Conservation (phyloP, 2,888 invertebrate genomes). For the Caenorhabditis angaria region DNA sequence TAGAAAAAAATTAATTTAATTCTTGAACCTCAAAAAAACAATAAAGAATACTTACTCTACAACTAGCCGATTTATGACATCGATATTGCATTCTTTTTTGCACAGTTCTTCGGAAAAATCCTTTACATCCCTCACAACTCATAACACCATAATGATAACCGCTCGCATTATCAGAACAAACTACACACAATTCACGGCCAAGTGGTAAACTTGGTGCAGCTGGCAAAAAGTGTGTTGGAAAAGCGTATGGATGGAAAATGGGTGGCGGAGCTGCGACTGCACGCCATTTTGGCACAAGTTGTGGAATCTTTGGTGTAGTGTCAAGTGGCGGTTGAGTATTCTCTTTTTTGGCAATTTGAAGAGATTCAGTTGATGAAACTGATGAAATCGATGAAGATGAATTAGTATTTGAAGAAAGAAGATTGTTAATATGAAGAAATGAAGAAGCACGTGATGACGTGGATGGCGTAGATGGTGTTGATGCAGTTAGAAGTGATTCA, state of each 20-base stretch:
- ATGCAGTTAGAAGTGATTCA: slow-evolving; percentile 7
- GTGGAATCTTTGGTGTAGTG: too few species aligned
- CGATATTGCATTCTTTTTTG: slow-evolving; percentile 50
- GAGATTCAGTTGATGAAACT: neutral
- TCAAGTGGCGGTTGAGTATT: too few species aligned
- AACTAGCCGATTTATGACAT: slow-evolving; percentile 53
- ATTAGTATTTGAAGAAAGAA: slow-evolving; percentile 5
- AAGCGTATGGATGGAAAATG: too few species aligned
- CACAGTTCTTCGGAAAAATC: slow-evolving; percentile 65
- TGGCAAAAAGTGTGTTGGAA: too few species aligned
- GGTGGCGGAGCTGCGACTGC: too few species aligned
- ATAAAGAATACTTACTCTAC: slow-evolving; percentile 29
- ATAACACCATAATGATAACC: slow-evolving; percentile 62
- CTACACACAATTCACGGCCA: slow-evolving; percentile 37
- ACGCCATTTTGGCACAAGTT: too few species aligned
- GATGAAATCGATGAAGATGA: neutral
- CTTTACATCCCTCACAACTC: slow-evolving; percentile 64
- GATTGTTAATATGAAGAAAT: slow-evolving; percentile 10
- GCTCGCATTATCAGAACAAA: slow-evolving; percentile 55
- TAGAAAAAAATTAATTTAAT: slow-evolving; percentile 21
- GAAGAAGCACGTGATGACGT: slow-evolving; percentile 3
- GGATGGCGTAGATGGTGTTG: neutral
- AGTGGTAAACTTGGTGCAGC: too few species aligned
- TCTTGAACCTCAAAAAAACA: slow-evolving; percentile 8
- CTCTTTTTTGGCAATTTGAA: neutral